A percentile compares a stretch with the other conserved stretches of the same genome.
Conservation (phyloP, 2,797 vertebrate species). For the Protosalanx chinensis region DNA sequence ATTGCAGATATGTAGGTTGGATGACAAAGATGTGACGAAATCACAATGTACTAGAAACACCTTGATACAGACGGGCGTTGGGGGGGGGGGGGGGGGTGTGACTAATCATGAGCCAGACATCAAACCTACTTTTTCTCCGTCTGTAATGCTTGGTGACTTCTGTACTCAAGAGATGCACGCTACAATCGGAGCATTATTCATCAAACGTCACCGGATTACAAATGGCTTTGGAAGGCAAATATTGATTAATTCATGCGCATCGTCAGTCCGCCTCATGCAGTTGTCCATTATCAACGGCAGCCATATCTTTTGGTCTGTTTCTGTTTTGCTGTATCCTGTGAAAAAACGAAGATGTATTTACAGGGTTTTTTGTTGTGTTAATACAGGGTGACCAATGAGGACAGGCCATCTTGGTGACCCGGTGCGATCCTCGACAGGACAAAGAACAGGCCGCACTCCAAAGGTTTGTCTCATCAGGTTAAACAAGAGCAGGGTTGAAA, state of each 20-base stretch:
- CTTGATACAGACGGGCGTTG: no score
- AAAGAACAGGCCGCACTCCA: not conserved
- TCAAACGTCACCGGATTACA: slow-evolving; percentile 68
- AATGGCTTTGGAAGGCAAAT: slow-evolving; percentile 70
- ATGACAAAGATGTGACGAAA: slow-evolving; percentile 11
- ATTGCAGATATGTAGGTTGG: not conserved
- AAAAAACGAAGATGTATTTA: slow-evolving; percentile 20
- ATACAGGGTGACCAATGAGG: not conserved
- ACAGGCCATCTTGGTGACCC: not conserved
- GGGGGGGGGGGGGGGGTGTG: not conserved
- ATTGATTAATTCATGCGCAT: slow-evolving; percentile 70
- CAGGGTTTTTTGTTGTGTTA: slow-evolving; percentile 41
- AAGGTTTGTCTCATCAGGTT: not conserved
- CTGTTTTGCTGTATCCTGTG: slow-evolving; percentile 61
- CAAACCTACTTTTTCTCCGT: slow-evolving; percentile 15
- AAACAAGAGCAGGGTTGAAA: not conserved
- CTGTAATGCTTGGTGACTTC: slow-evolving; percentile 48
- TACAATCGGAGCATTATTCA: slow-evolving; percentile 56
- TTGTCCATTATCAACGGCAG: slow-evolving; percentile 75
- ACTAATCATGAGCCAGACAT: slow-evolving; percentile 10
- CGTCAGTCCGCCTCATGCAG: slow-evolving; percentile 70
- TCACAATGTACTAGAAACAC: slow-evolving; percentile 12
- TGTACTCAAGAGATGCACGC: slow-evolving; percentile 50
- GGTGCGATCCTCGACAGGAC: not conserved
- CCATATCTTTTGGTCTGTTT: slow-evolving; percentile 43